A percentile compares a stretch with the other conserved stretches of the same genome.
These are phyloP conservation scores for Luscinia luscinia DNA, from an alignment of 2,797 vertebrate genomes.

Conservation along the genomic window DNA sequence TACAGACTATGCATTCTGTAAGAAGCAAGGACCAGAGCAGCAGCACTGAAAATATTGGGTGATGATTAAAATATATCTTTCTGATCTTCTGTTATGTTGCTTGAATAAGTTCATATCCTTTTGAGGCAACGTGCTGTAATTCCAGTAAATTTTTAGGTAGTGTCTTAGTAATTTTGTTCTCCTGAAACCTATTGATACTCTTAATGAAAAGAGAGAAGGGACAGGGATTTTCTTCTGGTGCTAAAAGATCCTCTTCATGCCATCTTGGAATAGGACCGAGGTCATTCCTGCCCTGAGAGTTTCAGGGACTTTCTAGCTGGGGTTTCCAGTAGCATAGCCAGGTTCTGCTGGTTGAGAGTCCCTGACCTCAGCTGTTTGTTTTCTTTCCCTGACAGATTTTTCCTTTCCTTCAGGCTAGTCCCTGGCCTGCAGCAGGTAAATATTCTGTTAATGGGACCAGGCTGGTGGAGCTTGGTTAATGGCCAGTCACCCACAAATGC, in stretches of 20 bases:
- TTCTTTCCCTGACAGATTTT: neutral
- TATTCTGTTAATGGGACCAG: neutral
- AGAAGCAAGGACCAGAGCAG: neutral
- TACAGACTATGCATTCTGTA: neutral
- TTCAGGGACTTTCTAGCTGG: neutral
- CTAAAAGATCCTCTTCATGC: neutral
- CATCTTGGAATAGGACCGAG: accelerated
- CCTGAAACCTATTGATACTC: neutral
- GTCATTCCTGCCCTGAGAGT: neutral
- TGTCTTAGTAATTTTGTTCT: neutral
- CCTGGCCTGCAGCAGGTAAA: neutral
- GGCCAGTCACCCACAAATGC: neutral
- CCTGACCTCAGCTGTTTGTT: neutral
- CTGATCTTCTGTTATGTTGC: neutral
- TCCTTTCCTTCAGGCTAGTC: neutral
- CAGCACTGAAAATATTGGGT: neutral
- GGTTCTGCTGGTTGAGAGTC: neutral
- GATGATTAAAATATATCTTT: constrained; percentile 18
- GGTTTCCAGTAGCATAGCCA: accelerated
- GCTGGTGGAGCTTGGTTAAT: neutral
- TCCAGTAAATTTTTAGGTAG: constrained; percentile 4
- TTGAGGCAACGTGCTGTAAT: neutral
- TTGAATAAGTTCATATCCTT: neutral
- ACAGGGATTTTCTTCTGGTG: neutral
- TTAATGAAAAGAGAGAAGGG: neutral